Percentiles rank a stretch among this genome's conserved stretches.
Conservation (phyloP, 2,797 vertebrate genomes). For the Tenualosa thibaudeaui region DNA sequence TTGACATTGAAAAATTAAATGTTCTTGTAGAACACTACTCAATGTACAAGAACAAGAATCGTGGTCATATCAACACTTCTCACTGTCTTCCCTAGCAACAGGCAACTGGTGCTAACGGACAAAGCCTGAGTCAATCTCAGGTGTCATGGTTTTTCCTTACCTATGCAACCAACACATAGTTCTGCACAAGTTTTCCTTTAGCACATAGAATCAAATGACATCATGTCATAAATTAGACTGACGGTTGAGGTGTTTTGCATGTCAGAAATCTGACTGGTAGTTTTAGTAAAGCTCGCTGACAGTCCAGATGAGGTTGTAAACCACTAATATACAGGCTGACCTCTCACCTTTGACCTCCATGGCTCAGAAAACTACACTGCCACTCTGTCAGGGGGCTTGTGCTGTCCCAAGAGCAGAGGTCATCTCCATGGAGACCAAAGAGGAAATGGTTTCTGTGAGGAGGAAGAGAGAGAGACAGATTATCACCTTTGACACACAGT, state of each 20-base stretch:
- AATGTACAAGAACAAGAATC: too few relatives aligned
- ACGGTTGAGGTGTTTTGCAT: not conserved
- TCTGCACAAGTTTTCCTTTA: not conserved
- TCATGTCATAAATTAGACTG: not conserved
- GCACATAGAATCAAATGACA: not conserved
- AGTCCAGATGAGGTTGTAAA: conserved; percentile 15
- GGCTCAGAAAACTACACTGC: not conserved
- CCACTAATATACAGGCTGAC: not conserved
- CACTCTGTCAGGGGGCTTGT: not conserved
- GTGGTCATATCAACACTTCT: too few relatives aligned
- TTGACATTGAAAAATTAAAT: too few relatives aligned
- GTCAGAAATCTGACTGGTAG: not conserved
- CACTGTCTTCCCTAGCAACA: too few relatives aligned
- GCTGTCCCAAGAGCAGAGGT: not conserved
- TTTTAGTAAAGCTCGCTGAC: not conserved
- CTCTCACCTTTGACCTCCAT: not conserved
- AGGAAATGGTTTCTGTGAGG: not conserved
- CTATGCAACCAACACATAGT: not conserved
- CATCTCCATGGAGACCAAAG: not conserved
- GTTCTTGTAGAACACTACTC: too few relatives aligned
- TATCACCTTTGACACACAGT: not conserved
- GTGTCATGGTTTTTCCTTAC: too few relatives aligned
- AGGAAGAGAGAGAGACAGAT: not conserved
- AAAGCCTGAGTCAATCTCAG: too few relatives aligned
- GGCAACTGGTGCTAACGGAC: too few relatives aligned